These are phyloP conservation scores for Nomada lathburiana DNA, from an alignment of 2,888 invertebrate genomes.

Conservation along the genomic window DNA sequence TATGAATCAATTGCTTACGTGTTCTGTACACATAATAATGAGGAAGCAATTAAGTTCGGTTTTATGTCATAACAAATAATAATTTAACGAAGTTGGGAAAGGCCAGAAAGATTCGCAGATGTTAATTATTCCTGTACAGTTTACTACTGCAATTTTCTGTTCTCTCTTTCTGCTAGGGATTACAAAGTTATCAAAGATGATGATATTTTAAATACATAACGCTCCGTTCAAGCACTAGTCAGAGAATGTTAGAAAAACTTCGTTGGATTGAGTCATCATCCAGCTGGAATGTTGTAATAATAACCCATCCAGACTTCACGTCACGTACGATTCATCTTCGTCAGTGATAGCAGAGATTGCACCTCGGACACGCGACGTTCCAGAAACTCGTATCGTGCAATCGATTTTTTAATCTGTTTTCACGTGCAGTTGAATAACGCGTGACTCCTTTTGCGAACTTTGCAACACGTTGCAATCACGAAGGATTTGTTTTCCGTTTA, in stretches of 20 bases:
- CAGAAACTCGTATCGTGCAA: conserved; percentile 25
- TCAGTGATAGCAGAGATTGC: conserved; percentile 20
- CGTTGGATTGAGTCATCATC: conserved; percentile 27
- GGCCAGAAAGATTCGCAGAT: no score
- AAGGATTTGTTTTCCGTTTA: not conserved
- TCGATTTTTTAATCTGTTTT: conserved; percentile 37
- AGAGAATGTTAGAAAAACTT: not conserved
- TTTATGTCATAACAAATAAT: no score
- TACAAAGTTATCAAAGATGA: no score
- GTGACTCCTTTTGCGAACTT: not conserved
- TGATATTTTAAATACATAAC: not conserved
- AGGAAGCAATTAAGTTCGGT: not conserved
- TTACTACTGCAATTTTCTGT: no score
- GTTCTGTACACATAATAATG: not conserved
- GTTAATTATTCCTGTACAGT: no score
- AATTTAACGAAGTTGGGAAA: no score
- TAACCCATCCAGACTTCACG: conserved; percentile 7
- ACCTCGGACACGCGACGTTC: conserved; percentile 11
- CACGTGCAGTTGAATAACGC: not conserved
- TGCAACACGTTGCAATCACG: no score
- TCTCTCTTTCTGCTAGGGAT: no score
- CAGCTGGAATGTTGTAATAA: conserved; percentile 48
- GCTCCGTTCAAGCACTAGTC: not conserved
- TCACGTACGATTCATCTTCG: conserved; percentile 42
- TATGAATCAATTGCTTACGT: not conserved